Evolutionary conservation across 2,888 invertebrate species (phyloP).

Genomic region (Pseudoips prasinana): DNA sequence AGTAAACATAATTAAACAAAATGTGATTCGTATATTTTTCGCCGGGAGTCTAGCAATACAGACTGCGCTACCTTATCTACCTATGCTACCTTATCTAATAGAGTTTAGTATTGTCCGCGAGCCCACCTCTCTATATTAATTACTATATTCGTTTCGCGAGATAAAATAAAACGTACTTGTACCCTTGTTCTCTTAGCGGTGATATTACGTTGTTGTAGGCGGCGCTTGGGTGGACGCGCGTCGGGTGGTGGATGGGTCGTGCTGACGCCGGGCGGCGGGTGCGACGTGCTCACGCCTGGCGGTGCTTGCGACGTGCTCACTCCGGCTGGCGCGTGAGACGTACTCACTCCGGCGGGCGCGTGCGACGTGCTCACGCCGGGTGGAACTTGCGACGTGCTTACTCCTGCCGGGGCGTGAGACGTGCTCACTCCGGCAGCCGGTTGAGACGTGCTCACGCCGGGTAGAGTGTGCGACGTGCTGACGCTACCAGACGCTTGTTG

Average conservation of each 20-base stretch:
- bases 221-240: constrained; percentile 62
- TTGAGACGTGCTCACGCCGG: constrained; percentile 52
- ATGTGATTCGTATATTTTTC: no score
- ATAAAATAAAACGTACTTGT: constrained; percentile 54
- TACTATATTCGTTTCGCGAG: no score
- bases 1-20: no score
- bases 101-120: no score
- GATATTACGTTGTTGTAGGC: constrained; percentile 64
- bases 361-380: constrained; percentile 48
- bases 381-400: constrained; percentile 44
- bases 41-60: no score
- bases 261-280: constrained; percentile 42
- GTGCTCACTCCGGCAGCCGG: constrained; percentile 37
- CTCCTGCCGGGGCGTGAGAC: constrained; percentile 42
- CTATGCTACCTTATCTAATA: no score
- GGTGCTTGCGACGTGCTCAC: constrained; percentile 46
- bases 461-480: constrained; percentile 44
- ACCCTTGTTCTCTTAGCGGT: constrained; percentile 79
- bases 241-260: constrained; percentile 63
- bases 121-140: no score
- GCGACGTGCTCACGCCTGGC: constrained; percentile 42
- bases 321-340: constrained; percentile 40
- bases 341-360: constrained; percentile 44
- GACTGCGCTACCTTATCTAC: no score
- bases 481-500: constrained; percentile 49